Percentiles rank a stretch among this genome's conserved stretches.
Conservation (phyloP, 2,113 vertebrate species). For the Pituophis catenifer region DNA sequence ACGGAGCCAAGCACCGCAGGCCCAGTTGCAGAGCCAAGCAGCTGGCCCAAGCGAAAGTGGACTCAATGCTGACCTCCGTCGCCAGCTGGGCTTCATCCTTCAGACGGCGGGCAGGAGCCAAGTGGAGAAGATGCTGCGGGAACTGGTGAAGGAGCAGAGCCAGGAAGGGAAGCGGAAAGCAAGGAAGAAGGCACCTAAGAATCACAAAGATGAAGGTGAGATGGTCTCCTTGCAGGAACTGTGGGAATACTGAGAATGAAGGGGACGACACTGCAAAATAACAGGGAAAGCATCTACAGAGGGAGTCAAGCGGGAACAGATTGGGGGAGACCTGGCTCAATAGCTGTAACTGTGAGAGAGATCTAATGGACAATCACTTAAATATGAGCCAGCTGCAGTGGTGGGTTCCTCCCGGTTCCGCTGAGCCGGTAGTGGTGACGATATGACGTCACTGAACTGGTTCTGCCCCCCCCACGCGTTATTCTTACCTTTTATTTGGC, state of each 20-base stretch:
- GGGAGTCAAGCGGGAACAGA: not conserved
- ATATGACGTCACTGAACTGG: too few relatives aligned
- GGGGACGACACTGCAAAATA: not conserved
- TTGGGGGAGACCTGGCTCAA: not conserved
- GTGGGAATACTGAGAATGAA: not conserved
- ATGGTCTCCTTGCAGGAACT: not conserved
- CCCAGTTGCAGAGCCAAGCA: not conserved
- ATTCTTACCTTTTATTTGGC: too few relatives aligned
- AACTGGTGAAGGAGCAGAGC: constrained; percentile 46
- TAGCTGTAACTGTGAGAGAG: not conserved
- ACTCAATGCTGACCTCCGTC: constrained; percentile 25
- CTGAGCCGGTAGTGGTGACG: too few relatives aligned
- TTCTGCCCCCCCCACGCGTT: too few relatives aligned
- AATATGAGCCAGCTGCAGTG: not conserved
- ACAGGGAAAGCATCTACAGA: not conserved
- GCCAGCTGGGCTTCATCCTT: constrained; percentile 47
- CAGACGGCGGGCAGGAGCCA: constrained; percentile 39
- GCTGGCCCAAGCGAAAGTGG: constrained; percentile 10
- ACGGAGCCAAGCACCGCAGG: not conserved
- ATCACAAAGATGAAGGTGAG: constrained; percentile 20
- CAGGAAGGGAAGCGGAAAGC: constrained; percentile 10
- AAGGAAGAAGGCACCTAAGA: not conserved
- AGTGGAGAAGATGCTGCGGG: constrained; percentile 55
- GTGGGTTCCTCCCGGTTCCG: too few relatives aligned
- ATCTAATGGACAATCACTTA: not conserved